phyloP scores from a whole-genome alignment of 2,797 vertebrate genomes.

The Gymnothorax reevesii region DNA sequence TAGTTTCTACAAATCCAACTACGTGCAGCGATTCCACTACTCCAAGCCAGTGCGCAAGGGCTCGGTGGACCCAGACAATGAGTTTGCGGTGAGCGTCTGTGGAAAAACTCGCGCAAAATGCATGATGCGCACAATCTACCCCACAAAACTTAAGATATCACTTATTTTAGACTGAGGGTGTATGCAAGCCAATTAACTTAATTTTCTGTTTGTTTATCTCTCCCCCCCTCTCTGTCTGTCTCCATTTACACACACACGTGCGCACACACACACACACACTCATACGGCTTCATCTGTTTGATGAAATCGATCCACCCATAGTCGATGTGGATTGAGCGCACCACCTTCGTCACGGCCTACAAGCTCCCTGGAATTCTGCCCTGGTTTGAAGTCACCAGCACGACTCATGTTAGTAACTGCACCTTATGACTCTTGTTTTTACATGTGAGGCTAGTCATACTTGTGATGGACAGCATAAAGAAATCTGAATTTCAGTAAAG shows the following conservation, averaged over 20 bases:
- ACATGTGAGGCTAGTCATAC: background rate
- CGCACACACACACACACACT: background rate
- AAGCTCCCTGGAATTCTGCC: slow-evolving; percentile 95
- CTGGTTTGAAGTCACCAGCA: slow-evolving; percentile 90
- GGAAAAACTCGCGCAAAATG: background rate
- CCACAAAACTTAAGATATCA: background rate
- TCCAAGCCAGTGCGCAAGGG: slow-evolving; percentile 92
- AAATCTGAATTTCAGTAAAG: background rate
- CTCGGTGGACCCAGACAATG: slow-evolving; percentile 91
- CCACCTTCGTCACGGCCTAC: slow-evolving; percentile 90
- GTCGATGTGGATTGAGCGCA: slow-evolving; percentile 99
- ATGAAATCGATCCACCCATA: slow-evolving; percentile 46
- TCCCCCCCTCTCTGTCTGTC: background rate
- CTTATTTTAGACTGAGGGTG: background rate
- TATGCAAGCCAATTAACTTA: background rate
- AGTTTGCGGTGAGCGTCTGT: slow-evolving; percentile 88
- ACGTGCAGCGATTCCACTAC: slow-evolving; percentile 93
- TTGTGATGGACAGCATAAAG: background rate
- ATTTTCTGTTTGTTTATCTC: background rate
- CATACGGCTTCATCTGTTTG: background rate
- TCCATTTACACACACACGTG: background rate
- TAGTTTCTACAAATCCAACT: slow-evolving; percentile 98
- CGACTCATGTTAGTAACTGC: slow-evolving; percentile 75
- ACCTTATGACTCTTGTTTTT: background rate
- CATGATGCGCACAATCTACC: background rate